phyloP scores from a whole-genome alignment of 2,888 invertebrate species.

The Listrodromus nycthemerus region DNA sequence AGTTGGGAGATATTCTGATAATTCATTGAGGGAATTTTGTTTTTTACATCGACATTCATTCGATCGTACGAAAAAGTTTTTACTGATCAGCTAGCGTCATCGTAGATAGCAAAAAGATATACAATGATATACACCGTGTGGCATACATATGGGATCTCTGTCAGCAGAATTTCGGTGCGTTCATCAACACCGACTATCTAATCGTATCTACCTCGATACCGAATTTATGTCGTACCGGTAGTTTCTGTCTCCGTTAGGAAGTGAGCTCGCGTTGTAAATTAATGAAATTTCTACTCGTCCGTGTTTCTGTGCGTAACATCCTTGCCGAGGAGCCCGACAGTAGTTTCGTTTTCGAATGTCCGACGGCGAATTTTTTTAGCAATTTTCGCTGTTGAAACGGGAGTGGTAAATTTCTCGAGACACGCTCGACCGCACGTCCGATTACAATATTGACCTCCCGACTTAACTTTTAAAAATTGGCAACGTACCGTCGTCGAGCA shows the following conservation, averaged over 20 bases:
- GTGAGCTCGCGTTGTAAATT: not conserved
- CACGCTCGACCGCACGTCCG: not conserved
- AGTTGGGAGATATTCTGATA: not conserved
- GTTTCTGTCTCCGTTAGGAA: slow-evolving; percentile 27
- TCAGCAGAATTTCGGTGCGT: slow-evolving; percentile 45
- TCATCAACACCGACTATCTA: slow-evolving; percentile 64
- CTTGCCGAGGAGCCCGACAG: not conserved
- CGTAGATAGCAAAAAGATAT: slow-evolving; percentile 13
- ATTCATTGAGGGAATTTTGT: not conserved
- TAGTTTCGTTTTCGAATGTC: not conserved
- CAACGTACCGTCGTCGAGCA: not conserved
- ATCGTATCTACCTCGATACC: slow-evolving; percentile 52
- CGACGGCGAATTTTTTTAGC: not conserved
- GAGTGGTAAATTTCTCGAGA: not conserved
- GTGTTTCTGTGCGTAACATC: not conserved
- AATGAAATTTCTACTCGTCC: not conserved
- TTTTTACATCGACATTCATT: not conserved
- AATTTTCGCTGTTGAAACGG: not conserved
- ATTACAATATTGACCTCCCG: not conserved
- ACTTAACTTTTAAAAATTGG: not conserved
- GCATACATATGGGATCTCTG: slow-evolving; percentile 24
- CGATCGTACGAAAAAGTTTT: too few relatives aligned
- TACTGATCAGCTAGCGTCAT: slow-evolving; percentile 1
- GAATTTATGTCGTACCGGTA: slow-evolving; percentile 31
- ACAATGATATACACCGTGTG: slow-evolving; percentile 40